Evolutionary conservation across 2,888 invertebrate genomes (phyloP).

Genomic region (Melinaea marsaeus): DNA sequence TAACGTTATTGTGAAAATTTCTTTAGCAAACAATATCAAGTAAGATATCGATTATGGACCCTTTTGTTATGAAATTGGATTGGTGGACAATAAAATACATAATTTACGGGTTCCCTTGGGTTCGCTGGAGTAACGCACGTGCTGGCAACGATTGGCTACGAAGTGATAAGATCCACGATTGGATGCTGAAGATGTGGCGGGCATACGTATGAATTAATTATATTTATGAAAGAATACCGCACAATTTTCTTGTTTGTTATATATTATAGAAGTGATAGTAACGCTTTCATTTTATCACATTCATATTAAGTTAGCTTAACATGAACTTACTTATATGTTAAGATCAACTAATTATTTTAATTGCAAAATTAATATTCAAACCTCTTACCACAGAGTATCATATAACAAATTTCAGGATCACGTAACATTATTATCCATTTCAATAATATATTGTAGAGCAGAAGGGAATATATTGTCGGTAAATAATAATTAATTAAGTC

Average conservation of each 20-base stretch:
- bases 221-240: conserved; percentile 1
- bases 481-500: conserved; percentile 15
- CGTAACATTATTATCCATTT: too few relatives aligned
- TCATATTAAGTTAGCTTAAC: too few relatives aligned
- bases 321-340: too few relatives aligned
- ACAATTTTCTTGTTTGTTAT: not conserved
- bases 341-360: too few relatives aligned
- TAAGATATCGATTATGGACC: conserved; percentile 36
- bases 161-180: conserved; percentile 33
- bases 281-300: too few relatives aligned
- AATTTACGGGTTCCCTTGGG: conserved; percentile 39
- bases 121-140: conserved; percentile 40
- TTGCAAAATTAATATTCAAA: too few relatives aligned
- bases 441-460: too few relatives aligned
- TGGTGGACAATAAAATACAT: conserved; percentile 45
- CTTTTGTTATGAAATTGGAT: conserved; percentile 44
- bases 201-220: conserved; percentile 33
- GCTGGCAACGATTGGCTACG: conserved; percentile 37
- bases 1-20: too few relatives aligned
- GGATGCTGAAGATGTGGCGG: conserved; percentile 26
- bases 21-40: not conserved
- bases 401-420: too few relatives aligned
- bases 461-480: not conserved
- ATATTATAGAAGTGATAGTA: not conserved
- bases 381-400: too few relatives aligned